phyloP scores from a whole-genome alignment of 2,888 invertebrate species.

The Kuschelorhynchus macadamiae region DNA sequence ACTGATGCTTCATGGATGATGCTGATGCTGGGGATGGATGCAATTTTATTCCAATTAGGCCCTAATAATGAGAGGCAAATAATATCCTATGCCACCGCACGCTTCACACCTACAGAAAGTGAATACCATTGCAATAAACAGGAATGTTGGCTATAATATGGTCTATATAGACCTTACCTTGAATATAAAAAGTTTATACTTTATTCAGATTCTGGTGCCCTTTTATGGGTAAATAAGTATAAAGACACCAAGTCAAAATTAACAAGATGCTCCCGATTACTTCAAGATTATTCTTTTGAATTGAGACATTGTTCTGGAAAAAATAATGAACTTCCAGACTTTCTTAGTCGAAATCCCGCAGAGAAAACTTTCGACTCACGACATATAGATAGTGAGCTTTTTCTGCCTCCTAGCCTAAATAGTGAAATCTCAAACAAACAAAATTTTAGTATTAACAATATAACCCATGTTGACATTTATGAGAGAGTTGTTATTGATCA shows the following conservation, averaged over 20 bases:
- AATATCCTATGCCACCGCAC: conserved; percentile 1
- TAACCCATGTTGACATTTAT: too few species aligned
- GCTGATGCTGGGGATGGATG: conserved; percentile 15
- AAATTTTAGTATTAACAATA: too few species aligned
- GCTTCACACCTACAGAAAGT: not conserved
- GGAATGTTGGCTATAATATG: conserved; percentile 12
- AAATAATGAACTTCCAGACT: conserved; percentile 1
- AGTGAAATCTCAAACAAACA: not conserved
- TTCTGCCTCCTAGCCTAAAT: not conserved
- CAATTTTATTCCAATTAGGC: conserved; percentile 9
- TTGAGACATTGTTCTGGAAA: conserved; percentile 4
- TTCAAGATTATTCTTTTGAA: conserved; percentile 7
- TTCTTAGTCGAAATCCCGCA: not conserved
- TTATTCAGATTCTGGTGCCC: not conserved
- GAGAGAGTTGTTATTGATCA: too few species aligned
- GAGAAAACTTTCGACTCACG: not conserved
- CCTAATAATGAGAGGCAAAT: not conserved
- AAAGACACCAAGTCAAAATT: conserved; percentile 10
- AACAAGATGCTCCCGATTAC: not conserved
- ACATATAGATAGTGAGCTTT: not conserved
- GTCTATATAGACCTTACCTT: not conserved
- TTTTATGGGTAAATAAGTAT: not conserved
- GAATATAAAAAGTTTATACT: conserved; percentile 1
- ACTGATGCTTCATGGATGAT: conserved; percentile 9
- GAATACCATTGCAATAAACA: conserved; percentile 20